Conservation (phyloP, 2,797 vertebrate species). For the Siniperca scherzeri region DNA sequence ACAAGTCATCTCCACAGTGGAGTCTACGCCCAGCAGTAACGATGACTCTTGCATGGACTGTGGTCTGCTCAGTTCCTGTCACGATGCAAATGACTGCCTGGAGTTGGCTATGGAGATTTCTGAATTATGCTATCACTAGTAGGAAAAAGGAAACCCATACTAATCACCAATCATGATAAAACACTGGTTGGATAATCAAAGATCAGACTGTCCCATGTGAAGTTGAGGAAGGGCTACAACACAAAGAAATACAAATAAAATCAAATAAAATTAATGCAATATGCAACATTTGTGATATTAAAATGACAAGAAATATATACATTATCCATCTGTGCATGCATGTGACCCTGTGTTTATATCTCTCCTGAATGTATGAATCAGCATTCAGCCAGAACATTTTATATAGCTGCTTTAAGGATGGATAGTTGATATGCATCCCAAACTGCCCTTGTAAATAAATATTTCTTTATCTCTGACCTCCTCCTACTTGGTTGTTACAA, state of each 20-base stretch:
- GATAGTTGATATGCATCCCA: neutral
- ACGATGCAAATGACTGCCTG: constrained; percentile 92
- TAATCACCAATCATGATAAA: neutral
- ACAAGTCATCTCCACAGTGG: constrained; percentile 81
- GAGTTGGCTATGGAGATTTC: constrained; percentile 98
- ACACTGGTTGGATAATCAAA: constrained; percentile 2
- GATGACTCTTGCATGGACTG: constrained; percentile 89
- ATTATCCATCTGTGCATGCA: constrained; percentile 21
- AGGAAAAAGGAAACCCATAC: neutral
- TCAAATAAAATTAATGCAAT: neutral
- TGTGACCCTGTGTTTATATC: constrained; percentile 18
- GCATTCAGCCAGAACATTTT: neutral
- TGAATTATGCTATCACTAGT: constrained; percentile 93
- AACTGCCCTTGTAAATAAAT: neutral
- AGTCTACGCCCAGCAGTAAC: constrained; percentile 79
- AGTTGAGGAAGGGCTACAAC: constrained; percentile 5
- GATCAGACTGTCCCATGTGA: constrained; percentile 8
- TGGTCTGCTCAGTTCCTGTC: constrained; percentile 89
- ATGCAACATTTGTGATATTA: constrained; percentile 16
- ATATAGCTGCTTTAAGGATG: neutral
- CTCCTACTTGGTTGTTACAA: neutral
- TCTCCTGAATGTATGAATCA: constrained; percentile 1
- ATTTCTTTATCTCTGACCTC: constrained; percentile 18
- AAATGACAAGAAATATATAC: constrained; percentile 7
- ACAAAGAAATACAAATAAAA: neutral